Conservation (phyloP, 1,140 invertebrate genomes). For the Panagrolaimus sp. region DNA sequence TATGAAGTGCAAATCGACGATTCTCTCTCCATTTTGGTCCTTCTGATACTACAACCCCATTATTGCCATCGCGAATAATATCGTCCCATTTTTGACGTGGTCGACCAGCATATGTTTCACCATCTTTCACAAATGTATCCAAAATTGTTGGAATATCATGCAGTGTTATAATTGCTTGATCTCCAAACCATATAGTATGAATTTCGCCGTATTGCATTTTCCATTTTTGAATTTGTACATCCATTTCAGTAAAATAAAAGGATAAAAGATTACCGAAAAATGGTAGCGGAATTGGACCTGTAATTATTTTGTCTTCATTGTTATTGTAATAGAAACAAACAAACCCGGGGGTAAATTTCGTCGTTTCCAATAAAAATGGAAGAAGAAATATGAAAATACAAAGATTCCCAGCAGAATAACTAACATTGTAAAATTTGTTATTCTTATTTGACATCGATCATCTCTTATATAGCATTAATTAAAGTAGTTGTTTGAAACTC, state of each 20-base stretch:
- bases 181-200: background rate
- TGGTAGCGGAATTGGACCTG: background rate
- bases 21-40: slow-evolving; percentile 24
- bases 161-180: background rate
- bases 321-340: too few relatives aligned
- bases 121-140: slow-evolving; percentile 3
- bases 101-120: background rate
- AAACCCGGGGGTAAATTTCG: too few relatives aligned
- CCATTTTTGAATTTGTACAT: background rate
- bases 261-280: background rate
- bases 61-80: slow-evolving; percentile 20
- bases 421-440: too few relatives aligned
- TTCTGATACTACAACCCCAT: slow-evolving; percentile 23
- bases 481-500: too few relatives aligned
- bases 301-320: too few relatives aligned
- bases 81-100: background rate
- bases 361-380: too few relatives aligned
- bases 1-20: slow-evolving; percentile 29
- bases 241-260: background rate
- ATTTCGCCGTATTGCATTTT: background rate
- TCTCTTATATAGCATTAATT: too few relatives aligned
- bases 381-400: too few relatives aligned
- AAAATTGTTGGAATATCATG: background rate
- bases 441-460: too few relatives aligned
- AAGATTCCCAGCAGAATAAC: too few relatives aligned